Base-by-base conservation (phyloP, 2,797 vertebrate species). In the Cyclopterus lumpus region DNA sequence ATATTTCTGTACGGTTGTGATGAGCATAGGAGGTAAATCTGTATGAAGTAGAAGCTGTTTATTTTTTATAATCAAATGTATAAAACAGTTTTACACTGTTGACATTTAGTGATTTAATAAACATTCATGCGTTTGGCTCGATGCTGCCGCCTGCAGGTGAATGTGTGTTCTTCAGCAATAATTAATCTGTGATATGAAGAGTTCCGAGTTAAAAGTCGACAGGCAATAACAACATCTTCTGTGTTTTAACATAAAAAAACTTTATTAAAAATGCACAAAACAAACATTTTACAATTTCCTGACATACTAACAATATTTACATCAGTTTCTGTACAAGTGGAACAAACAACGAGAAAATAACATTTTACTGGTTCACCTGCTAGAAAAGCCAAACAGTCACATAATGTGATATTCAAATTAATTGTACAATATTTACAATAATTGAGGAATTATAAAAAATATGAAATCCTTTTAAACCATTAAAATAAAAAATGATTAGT, bases 351-450 rank as follows among this genome's bases (percentile, higher is more conserved):
- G n/a, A n/a, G 26, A 28, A 28, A 2, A 28, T 28, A 28, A 28
- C 26, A 28, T 28, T 28, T 28, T 28, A 28, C n/a, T 1, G 1
- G 28, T n/a, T 32, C 7, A 48, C 28, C 42, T 60, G 11, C 8
- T 46, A 30, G 28, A 59, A 28, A 22, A 58, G 18, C 7, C 46
- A 22, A 59, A 30, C 53, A 34, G 20, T 24, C 32, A 16, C 14
- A 69, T 16, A 28, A 46, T 1, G 5, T 38, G 12, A 38, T 20
- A 18, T 48, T 48, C 9, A 28, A 46, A 18, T 6, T 28, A 2
- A 30, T 18, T 69, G 32, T 48, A 24, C 26, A 64, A 11, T 28
- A 63, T 51, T 28, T 65, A 51, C 67, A 69, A 38, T 49, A 6
- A 68, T 16, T 62, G 18, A 51, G 4, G 32, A 20, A 34, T 34